Percentiles rank a stretch among this genome's conserved stretches.
Evolutionary conservation across 2,888 invertebrate genomes (phyloP).

Genomic region (Agrotis puta): DNA sequence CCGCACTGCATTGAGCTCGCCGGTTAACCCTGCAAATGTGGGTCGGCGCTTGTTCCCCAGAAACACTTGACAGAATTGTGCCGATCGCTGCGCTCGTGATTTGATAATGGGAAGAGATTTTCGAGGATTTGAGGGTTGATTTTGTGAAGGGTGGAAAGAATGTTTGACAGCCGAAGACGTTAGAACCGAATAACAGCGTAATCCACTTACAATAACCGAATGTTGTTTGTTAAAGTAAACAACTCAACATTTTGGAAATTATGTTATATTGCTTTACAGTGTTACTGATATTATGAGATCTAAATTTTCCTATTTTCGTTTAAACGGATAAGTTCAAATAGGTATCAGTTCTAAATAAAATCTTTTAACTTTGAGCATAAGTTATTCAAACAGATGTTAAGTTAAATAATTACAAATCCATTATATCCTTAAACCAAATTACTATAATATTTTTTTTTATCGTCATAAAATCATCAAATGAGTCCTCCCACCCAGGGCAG

Average conservation of each 20-base stretch:
- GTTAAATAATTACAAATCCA: too few relatives aligned
- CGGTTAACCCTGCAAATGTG: slow-evolving; percentile 74
- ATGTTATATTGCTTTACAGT: neutral
- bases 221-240: neutral
- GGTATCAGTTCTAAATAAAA: too few relatives aligned
- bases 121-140: slow-evolving; percentile 7
- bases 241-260: too few relatives aligned
- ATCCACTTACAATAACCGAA: neutral
- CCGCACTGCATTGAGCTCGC: slow-evolving; percentile 78
- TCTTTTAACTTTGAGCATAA: too few relatives aligned
- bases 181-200: neutral
- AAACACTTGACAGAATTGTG: slow-evolving; percentile 66
- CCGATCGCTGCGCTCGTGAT: slow-evolving; percentile 39
- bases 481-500: too few relatives aligned
- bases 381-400: too few relatives aligned
- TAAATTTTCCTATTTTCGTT: too few relatives aligned
- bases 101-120: slow-evolving; percentile 38
- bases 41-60: slow-evolving; percentile 61
- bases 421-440: too few relatives aligned
- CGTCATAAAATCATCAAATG: too few relatives aligned
- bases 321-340: too few relatives aligned
- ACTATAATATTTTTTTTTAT: too few relatives aligned
- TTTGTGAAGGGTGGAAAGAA: neutral
- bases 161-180: neutral
- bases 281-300: neutral